Evolutionary conservation across 2,797 vertebrate genomes (phyloP), one percentile per base, ranked within the genome.

Genomic region (Astyanax mexicanus): DNA sequence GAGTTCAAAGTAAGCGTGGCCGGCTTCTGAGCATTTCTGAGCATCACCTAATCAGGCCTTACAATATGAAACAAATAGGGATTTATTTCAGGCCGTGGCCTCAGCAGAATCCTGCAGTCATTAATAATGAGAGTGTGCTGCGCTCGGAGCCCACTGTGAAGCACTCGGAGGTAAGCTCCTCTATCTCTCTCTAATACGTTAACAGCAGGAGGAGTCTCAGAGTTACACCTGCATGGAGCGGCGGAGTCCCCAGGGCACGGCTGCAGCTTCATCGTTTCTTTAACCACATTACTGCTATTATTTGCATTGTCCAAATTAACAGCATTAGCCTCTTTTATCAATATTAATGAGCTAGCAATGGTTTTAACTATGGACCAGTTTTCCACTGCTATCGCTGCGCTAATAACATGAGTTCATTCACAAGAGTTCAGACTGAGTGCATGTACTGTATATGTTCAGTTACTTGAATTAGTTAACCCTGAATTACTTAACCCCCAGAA

Each of bases 71-170:
- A 75, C 55, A 72, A 75, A 64, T 25, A 65, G 69, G 71, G 69
- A 49, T 77, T 74, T 42, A 74, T 80, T 71, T 71, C 60, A 74
- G 40, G 49, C 4, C 54, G 52, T 6, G 65, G 57, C 40, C 68
- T 77, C 32, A 29, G 70, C 67, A 73, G 71, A 72, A 74, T 58
- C 61, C 74, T 55, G 78, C 23, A 74, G 58, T 74, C 70, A 82
- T 82, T 80, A 80, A 74, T 77, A 77, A 77, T 74, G 74, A 74
- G 71, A 60, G 74, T 38, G 49, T 17, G 49, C 45, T 77, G 79
- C 74, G 69, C 60, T 76, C 72, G 35, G 69, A 68, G 49, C 74
- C 73, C 55, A 68, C 62, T 78, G 69, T 44, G 76, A 73, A 68
- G 54, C 69, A 69, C 77, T 68, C 68, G 74, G 65, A 79, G 73